Evolutionary conservation across 2,113 vertebrate genomes (phyloP).

Genomic region (Bothrops jararaca): DNA sequence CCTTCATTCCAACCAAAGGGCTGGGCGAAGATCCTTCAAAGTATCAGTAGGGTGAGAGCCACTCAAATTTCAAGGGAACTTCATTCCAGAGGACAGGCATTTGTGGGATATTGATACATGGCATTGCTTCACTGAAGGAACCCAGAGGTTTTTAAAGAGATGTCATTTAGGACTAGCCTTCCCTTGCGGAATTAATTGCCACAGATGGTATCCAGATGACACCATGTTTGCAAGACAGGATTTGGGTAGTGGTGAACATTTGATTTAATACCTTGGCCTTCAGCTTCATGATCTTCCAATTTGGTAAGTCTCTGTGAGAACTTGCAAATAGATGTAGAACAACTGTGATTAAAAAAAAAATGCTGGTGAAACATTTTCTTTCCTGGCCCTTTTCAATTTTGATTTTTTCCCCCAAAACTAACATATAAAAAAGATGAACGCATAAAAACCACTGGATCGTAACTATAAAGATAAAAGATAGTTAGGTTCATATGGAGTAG

Average conservation of each 20-base stretch:
- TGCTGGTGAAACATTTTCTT: background rate
- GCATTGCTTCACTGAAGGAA: background rate
- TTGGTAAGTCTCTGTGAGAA: background rate
- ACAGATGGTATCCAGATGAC: background rate
- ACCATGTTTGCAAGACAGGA: background rate
- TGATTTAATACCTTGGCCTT: background rate
- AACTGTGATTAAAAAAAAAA: background rate
- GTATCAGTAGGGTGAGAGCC: background rate
- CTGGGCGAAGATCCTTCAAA: background rate
- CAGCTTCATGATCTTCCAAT: background rate
- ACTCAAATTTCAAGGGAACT: background rate
- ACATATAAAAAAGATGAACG: background rate
- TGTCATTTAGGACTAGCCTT: background rate
- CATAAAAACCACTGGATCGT: background rate
- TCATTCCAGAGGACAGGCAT: background rate
- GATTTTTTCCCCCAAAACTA: background rate
- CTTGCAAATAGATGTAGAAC: too few species aligned
- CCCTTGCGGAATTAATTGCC: background rate
- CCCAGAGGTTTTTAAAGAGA: background rate
- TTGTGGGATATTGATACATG: background rate
- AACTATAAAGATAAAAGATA: background rate
- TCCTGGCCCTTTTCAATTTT: background rate
- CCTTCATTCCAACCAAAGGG: background rate
- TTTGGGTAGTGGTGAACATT: background rate
- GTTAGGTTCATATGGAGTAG: background rate